Percentiles rank a stretch among this genome's conserved stretches.
Evolutionary conservation across 2,888 invertebrate species (phyloP).

Genomic region (Cryptus viduatorius): DNA sequence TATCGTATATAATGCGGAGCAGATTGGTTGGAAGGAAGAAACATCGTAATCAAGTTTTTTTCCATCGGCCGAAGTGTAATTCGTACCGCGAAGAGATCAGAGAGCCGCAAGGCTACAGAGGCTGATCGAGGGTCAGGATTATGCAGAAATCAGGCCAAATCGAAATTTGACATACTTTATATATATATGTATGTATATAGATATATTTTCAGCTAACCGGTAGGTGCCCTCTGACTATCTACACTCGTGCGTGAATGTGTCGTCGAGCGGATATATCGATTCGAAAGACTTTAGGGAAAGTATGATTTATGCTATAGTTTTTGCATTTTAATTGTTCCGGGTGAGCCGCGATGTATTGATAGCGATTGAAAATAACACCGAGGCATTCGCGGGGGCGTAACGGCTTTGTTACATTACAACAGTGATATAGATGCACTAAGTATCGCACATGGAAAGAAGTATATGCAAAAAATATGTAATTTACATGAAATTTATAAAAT

Average conservation of each 20-base stretch:
- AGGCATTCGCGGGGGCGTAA: too few species aligned
- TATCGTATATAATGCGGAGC: neutral
- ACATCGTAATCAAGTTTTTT: constrained; percentile 54
- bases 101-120: neutral
- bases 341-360: neutral
- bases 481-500: too few species aligned
- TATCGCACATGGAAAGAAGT: neutral
- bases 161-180: constrained; percentile 80
- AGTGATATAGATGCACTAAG: neutral
- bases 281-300: constrained; percentile 43
- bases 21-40: neutral
- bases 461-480: too few species aligned
- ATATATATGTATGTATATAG: constrained; percentile 9
- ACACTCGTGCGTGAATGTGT: constrained; percentile 3
- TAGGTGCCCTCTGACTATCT: neutral
- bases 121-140: constrained; percentile 60
- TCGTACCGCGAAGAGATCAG: constrained; percentile 27
- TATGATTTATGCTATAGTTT: constrained; percentile 25
- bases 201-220: constrained; percentile 55
- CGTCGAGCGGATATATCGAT: constrained; percentile 24
- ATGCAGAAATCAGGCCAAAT: constrained; percentile 79
- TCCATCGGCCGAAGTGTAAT: constrained; percentile 39
- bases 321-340: constrained; percentile 12
- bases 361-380: too few species aligned
- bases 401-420: neutral